Evolutionary conservation across 2,113 vertebrate genomes (phyloP), one percentile per base, ranked within the genome.

Genomic region (Anser brachyrhynchus): DNA sequence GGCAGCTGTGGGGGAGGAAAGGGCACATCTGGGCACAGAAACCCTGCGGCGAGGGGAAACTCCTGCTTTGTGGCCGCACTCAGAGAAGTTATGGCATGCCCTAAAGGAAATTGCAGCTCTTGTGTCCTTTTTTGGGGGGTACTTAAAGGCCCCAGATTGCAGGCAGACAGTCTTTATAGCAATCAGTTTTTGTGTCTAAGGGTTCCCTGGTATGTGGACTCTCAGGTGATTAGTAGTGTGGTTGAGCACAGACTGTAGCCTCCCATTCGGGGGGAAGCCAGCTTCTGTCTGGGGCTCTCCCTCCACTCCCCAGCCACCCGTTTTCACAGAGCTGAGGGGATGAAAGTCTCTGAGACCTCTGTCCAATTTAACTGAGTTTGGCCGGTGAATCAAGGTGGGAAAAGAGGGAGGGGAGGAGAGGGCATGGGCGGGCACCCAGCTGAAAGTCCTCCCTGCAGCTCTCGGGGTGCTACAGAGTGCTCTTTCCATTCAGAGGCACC

Each of bases 1-100:
- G 98, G 95, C 99, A 99, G 97, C 99, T 99, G 95, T 5, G 79
- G 73, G 33, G 84, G 51, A 49, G 18, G 81, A 29, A 59, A 33
- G 59, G 89, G 28, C 46, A 33, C 2, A 11, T 51, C 43, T 35
- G 29, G 10, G 4, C 71, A 13, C 4, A 3, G 7, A 5, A 35
- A 33, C 31, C 14, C 2, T 4, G 28, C 1, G 19, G 25, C 11
- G 59, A 15, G 13, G 19, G 70, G 49, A 13, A 16, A 46, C 12
- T 57, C 21, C 41, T 4, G 4, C 37, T 8, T n/a, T 7, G 1
- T 3, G 55, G 73, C 61, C 5, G 1, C 0, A 4, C 23, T 11
- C 8, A 1, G 70, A 58, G 62, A 65, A 55, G 7, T 2, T 37
- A 31, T 6, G 59, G 41, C 14, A 2, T 13, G 33, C 21, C 61